Base-by-base conservation (phyloP, 2,113 vertebrate species). In the Agapornis roseicollis region DNA sequence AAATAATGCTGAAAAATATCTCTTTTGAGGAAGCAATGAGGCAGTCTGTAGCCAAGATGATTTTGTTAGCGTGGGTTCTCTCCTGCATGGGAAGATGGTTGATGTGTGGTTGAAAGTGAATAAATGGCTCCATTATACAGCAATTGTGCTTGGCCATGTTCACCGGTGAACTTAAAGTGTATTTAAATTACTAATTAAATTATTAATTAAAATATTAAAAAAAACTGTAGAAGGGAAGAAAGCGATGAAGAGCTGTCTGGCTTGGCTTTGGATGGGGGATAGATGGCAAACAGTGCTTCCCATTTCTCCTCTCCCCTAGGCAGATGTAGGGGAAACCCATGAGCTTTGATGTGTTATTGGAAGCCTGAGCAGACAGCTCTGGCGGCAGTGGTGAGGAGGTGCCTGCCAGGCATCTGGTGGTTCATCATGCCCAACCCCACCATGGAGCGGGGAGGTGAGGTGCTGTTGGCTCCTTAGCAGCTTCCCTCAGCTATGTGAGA, bases 401-500 rank as follows among this genome's bases (percentile, higher is more conserved):
- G 35, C 63, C 61, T n/a, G 15, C 47, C 15, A 3, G 17, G 35
- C 16, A 13, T n/a, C 44, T 52, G 23, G 27, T 20, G 28, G 39
- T 71, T 50, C 76, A 68, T 31, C 47, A 71, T 2, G 2, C 19
- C 31, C 39, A 33, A 23, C 23, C 4, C 4, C 31, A 63, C 39
- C 58, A 9, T 0, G 13, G 50, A 50, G 74, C 0, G 0, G 49
- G 31, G 22, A 73, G 37, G 20, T 13, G 28, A 63, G 12, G 17
- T 0, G 11, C 42, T 85, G 27, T 28, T 2, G 0, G 16, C 19
- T 56, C 20, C 79, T 71, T 3, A 0, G 20, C 55, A 66, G 25
- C 42, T 90, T 77, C 60, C 72, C 25, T 70, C 5, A 2, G 24
- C 41, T 79, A 53, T 0, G 0, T 10, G 17, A 79, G n/a, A 71